Base-by-base conservation (phyloP, 2,797 vertebrate species). In the Hypotaenidia philippensis region DNA sequence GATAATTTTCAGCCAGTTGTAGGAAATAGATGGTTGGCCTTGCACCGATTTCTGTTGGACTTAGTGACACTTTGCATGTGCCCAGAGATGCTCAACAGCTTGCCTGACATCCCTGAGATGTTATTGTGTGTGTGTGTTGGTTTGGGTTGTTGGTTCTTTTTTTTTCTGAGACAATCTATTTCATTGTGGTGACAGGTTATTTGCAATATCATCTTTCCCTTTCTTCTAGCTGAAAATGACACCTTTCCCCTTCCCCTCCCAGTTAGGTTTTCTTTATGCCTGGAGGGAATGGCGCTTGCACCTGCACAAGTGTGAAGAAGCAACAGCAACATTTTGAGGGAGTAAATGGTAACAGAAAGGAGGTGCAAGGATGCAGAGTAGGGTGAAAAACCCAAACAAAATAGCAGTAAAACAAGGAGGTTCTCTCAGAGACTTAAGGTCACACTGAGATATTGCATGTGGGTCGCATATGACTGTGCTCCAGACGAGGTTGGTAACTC, bases 371-470 rank as follows among this genome's bases (percentile, higher is more conserved):
- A 80, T 63, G 88, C 68, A 23, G n/a, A 26, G 13, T 36, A 63
- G 29, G 10, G 29, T 3, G 66, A 31, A 70, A 65, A 11, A 6
- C 2, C 23, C 45, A 36, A 47, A 41, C 32, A 59, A 83, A 29
- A 59, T n/a, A 65, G 52, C 9, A 59, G 44, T 36, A 89, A 70
- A 57, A 12, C 8, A 56, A 21, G 1, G 5, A 78, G 40, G 31
- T 84, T 94, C 90, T 69, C 27, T 71, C 49, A 60, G 69, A 76
- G 9, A 60, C 47, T 81, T 68, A 52, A 55, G 25, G 40, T 83
- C 38, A 55, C 49, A 12, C 29, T 38, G 61, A 69, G n/a, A 61
- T 57, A 15, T n/a, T 74, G 4, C 32, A 20, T 56, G 36, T n/a
- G 23, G 6, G 8, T 61, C 87, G 44, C 31, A 12, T 14, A 36